Percentiles rank a stretch among this genome's conserved stretches.
Conservation (phyloP, 2,888 invertebrate species). For the Cremastinae sp. region DNA sequence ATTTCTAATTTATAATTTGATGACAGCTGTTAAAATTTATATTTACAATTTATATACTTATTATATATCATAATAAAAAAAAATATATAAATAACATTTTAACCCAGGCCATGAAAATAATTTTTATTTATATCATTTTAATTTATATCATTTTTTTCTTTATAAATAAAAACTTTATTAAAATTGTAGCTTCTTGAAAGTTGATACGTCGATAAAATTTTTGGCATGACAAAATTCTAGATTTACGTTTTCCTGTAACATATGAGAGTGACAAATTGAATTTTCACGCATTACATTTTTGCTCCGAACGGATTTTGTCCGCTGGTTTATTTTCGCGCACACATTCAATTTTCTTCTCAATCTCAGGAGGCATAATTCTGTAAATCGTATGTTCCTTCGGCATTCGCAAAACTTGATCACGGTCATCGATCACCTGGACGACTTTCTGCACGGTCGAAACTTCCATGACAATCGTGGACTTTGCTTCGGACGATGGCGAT, state of each 20-base stretch:
- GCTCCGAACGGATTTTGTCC: background rate
- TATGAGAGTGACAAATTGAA: background rate
- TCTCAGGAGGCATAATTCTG: slow-evolving; percentile 39
- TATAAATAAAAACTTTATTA: too few species aligned
- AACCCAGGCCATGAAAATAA: too few species aligned
- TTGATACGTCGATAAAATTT: slow-evolving; percentile 34
- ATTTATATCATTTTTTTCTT: too few species aligned
- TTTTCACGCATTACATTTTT: background rate
- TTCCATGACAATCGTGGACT: slow-evolving; percentile 69
- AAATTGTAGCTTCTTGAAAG: too few species aligned
- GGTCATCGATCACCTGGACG: slow-evolving; percentile 64
- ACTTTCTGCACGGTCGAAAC: slow-evolving; percentile 70
- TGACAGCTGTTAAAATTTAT: too few species aligned
- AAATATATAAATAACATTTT: too few species aligned
- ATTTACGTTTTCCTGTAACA: slow-evolving; percentile 19
- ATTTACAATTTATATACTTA: too few species aligned
- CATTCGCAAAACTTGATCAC: slow-evolving; percentile 18
- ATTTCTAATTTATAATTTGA: too few species aligned
- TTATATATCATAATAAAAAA: too few species aligned
- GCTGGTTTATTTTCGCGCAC: slow-evolving; percentile 37
- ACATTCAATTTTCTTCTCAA: slow-evolving; percentile 53
- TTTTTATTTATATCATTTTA: too few species aligned
- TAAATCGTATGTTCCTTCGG: slow-evolving; percentile 51
- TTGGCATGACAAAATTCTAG: slow-evolving; percentile 34
- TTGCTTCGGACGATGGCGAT: slow-evolving; percentile 58